Evolutionary conservation across 1,140 invertebrate species (phyloP), one percentile per base, ranked within the genome.

Genomic region (Augochlora pura): DNA sequence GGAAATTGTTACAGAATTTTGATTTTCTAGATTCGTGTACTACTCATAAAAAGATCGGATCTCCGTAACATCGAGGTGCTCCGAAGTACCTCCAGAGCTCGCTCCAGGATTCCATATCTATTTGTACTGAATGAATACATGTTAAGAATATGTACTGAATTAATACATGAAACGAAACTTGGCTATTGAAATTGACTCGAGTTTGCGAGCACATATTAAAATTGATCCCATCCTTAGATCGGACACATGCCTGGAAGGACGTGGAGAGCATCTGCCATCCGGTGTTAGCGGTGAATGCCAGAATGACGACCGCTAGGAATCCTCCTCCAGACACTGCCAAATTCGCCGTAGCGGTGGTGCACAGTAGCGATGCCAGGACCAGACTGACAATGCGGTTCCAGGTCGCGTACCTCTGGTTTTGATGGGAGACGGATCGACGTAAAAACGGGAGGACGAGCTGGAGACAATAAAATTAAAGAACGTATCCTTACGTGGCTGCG

Each of bases 311-410:
- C 6, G 92, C 90, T 18, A 93, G 76, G 74, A 86, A 92, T 39
- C 91, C 90, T 67, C 88, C 91, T 8, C 91, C 91, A 14, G 91
- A 91, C 18, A 91, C 52, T 0, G 87, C 52, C 8, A 92, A 23
- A 63, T 78, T 89, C 8, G 86, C 80, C 18, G 88, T 82, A 21
- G 78, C 87, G 3, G 78, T 84, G 3, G 88, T 89, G 59, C 87
- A 92, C 86, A 90, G 89, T 46, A 93, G 64, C 2, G 90, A 88
- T 57, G 84, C 91, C 0, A 92, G 62, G 6, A 87, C 49, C 14
- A 93, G 73, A 27, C 83, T 70, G 18, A 46, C 39, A 2, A 91
- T 65, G 9, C 92, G 88, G 73, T 89, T 91, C 77, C 76, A 86
- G 12, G 82, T 66, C 23, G 81, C 87, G 42, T 91, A 86, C 87